Conservation (phyloP, 2,113 vertebrate genomes). For the Hiodon tergisus region DNA sequence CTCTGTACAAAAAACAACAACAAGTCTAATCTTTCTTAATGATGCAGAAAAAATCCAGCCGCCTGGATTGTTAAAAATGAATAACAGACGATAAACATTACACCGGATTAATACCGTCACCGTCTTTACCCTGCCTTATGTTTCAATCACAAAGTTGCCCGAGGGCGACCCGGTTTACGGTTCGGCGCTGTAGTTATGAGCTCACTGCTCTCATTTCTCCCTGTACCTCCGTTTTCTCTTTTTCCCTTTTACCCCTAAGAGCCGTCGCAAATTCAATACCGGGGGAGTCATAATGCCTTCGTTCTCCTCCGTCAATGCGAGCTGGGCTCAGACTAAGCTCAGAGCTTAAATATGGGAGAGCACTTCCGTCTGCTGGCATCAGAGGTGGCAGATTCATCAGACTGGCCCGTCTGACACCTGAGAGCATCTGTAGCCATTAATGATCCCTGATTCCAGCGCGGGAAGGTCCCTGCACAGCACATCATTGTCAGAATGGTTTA, state of each 20-base stretch:
- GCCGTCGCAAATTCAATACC: background rate
- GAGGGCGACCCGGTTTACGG: too few species aligned
- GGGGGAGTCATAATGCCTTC: background rate
- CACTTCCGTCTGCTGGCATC: background rate
- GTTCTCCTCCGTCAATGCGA: background rate
- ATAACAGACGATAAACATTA: too few species aligned
- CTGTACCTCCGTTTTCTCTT: too few species aligned
- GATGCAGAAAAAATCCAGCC: too few species aligned
- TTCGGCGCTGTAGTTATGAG: background rate
- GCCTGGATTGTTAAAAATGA: too few species aligned
- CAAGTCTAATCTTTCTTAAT: background rate
- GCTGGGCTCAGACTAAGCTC: background rate
- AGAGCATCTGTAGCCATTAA: slow-evolving; percentile 6
- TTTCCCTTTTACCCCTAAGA: background rate
- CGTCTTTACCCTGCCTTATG: background rate
- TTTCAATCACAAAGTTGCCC: background rate
- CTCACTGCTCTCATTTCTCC: background rate
- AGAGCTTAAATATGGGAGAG: too few species aligned
- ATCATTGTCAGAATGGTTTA: slow-evolving; percentile 6
- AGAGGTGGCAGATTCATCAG: background rate
- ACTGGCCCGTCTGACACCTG: background rate
- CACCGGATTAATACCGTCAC: too few species aligned
- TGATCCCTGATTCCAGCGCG: background rate
- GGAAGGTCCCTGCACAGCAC: background rate
- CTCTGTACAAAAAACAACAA: background rate